A percentile compares a stretch with the other conserved stretches of the same genome.
Conservation (phyloP, 2,888 invertebrate species). For the Nephrotoma appendiculata region DNA sequence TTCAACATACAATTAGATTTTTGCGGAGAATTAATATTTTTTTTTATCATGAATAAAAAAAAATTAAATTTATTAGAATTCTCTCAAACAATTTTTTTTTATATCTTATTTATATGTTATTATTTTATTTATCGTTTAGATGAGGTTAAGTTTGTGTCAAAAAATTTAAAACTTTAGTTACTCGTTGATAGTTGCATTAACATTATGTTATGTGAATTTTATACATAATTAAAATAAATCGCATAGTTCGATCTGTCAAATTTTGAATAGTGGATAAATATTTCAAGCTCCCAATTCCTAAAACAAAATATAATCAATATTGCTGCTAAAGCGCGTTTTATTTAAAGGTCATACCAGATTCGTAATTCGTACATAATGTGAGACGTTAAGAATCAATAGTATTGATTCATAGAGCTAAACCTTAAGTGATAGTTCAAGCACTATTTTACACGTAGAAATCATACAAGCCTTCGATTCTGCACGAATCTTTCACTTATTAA, state of each 20-base stretch:
- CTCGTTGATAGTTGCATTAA: not conserved
- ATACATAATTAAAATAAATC: not conserved
- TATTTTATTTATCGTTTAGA: not conserved
- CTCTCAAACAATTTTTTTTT: not conserved
- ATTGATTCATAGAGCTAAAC: too few species aligned
- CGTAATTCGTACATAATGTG: too few species aligned
- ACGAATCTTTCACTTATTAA: not conserved
- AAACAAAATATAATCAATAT: too few species aligned
- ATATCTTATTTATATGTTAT: not conserved
- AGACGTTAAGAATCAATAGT: too few species aligned
- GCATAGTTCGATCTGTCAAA: not conserved
- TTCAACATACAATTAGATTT: not conserved
- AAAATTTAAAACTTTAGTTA: not conserved
- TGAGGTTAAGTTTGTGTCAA: not conserved
- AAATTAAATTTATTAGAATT: not conserved
- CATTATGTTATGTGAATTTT: not conserved
- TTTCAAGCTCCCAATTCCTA: too few species aligned
- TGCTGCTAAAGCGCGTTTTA: too few species aligned
- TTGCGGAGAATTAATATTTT: not conserved
- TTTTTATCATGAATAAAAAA: not conserved
- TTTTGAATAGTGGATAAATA: not conserved
- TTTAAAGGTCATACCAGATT: too few species aligned
- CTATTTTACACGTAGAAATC: not conserved
- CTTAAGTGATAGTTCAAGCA: too few species aligned
- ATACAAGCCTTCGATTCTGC: not conserved